phyloP scores from a whole-genome alignment of 2,888 invertebrate genomes.

The Chrysolina americana region DNA sequence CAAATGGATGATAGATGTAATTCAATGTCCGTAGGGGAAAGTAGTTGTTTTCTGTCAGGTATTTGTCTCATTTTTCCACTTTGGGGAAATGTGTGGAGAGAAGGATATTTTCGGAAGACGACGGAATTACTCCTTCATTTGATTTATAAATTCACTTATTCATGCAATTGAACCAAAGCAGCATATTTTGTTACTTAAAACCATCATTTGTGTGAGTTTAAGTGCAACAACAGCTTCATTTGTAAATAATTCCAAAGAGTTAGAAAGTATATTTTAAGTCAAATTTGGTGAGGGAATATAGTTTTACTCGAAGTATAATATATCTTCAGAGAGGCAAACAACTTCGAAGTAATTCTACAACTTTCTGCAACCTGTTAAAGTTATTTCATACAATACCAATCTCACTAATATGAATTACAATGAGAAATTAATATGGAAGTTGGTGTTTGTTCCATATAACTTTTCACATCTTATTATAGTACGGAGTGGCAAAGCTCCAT shows the following conservation, averaged over 20 bases:
- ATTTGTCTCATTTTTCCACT: too few relatives aligned
- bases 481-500: background rate
- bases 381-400: constrained; percentile 47
- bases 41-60: too few relatives aligned
- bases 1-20: too few relatives aligned
- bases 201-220: background rate
- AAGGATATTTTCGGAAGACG: too few relatives aligned
- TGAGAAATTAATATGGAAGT: constrained; percentile 40
- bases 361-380: constrained; percentile 47
- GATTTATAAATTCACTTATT: too few relatives aligned
- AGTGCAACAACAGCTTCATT: constrained; percentile 27
- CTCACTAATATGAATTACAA: constrained; percentile 42
- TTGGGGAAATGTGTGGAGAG: too few relatives aligned
- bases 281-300: constrained; percentile 42
- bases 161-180: too few relatives aligned
- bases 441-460: constrained; percentile 36
- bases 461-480: constrained; percentile 26
- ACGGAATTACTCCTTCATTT: too few relatives aligned
- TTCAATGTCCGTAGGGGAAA: too few relatives aligned
- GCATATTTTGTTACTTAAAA: too few relatives aligned
- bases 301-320: constrained; percentile 44
- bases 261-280: constrained; percentile 38
- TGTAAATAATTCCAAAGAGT: constrained; percentile 43
- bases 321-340: constrained; percentile 43
- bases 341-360: constrained; percentile 45